Conservation (phyloP, 2,797 vertebrate genomes). For the Sebastiscus albofasciatus region DNA sequence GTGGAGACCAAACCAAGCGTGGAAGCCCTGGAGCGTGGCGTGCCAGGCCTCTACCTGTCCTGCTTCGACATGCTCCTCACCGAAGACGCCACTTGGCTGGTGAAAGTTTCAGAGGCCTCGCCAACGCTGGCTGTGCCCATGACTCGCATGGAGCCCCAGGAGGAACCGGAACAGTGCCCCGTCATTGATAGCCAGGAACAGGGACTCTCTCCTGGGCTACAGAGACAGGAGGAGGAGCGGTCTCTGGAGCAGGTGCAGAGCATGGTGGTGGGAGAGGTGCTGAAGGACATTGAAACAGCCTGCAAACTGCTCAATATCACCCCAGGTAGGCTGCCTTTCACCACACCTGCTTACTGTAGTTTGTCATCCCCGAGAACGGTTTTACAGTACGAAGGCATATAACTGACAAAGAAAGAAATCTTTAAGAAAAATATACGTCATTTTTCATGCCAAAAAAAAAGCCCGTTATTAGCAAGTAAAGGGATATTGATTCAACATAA, state of each 20-base stretch:
- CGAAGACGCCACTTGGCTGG: conserved; percentile 86
- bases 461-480: conserved; percentile 26
- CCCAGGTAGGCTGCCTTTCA: conserved; percentile 82
- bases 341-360: conserved; percentile 10
- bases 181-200: conserved; percentile 96
- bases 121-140: conserved; percentile 30
- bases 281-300: conserved; percentile 98
- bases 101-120: conserved; percentile 83
- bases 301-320: conserved; percentile 98
- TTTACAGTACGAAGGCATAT: background rate
- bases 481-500: conserved; percentile 43
- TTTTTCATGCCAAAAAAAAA: conserved; percentile 21
- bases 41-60: conserved; percentile 88
- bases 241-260: conserved; percentile 98
- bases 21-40: conserved; percentile 83
- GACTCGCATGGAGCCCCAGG: conserved; percentile 63
- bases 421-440: conserved; percentile 11
- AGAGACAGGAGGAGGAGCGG: conserved; percentile 90
- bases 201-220: conserved; percentile 86
- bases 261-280: conserved; percentile 97
- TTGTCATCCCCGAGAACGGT: background rate
- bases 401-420: conserved; percentile 24
- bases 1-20: conserved; percentile 81
- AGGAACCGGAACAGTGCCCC: conserved; percentile 89
- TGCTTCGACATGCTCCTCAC: conserved; percentile 93